These are phyloP conservation scores for Anodontia alba DNA, from an alignment of 2,888 invertebrate species.

Conservation along the genomic window DNA sequence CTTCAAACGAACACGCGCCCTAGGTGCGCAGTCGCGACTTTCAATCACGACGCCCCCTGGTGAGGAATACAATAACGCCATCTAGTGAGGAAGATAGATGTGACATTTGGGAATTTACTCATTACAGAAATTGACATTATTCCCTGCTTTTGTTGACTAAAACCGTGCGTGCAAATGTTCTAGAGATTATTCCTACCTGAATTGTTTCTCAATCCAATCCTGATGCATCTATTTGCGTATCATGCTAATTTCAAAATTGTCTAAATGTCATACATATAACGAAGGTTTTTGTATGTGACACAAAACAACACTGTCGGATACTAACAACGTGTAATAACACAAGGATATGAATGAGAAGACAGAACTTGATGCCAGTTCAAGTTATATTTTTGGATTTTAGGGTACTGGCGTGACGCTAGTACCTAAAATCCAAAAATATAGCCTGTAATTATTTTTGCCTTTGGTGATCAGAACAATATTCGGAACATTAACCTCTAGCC, in stretches of 20 bases:
- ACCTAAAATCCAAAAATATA: no score
- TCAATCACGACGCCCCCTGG: slow-evolving; percentile 17
- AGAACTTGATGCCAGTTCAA: no score
- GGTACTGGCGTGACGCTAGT: no score
- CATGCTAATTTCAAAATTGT: not conserved
- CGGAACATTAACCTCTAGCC: no score
- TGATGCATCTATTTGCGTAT: not conserved
- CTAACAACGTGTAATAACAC: no score
- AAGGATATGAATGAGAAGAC: no score
- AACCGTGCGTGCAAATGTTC: slow-evolving; percentile 11
- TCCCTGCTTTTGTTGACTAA: slow-evolving; percentile 10
- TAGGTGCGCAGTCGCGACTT: slow-evolving; percentile 17
- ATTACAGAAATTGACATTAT: slow-evolving; percentile 19
- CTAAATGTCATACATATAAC: not conserved
- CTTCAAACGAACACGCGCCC: slow-evolving; percentile 15
- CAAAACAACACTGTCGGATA: no score
- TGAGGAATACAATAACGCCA: slow-evolving; percentile 5
- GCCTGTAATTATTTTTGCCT: no score
- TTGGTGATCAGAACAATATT: no score
- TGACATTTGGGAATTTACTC: slow-evolving; percentile 18
- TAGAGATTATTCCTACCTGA: slow-evolving; percentile 3
- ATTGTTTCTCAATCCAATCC: not conserved
- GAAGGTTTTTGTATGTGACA: no score
- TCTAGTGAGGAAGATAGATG: slow-evolving; percentile 14
- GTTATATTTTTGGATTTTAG: no score